These are phyloP conservation scores for Rutilus rutilus DNA, from an alignment of 2,113 vertebrate genomes.

Conservation along the genomic window DNA sequence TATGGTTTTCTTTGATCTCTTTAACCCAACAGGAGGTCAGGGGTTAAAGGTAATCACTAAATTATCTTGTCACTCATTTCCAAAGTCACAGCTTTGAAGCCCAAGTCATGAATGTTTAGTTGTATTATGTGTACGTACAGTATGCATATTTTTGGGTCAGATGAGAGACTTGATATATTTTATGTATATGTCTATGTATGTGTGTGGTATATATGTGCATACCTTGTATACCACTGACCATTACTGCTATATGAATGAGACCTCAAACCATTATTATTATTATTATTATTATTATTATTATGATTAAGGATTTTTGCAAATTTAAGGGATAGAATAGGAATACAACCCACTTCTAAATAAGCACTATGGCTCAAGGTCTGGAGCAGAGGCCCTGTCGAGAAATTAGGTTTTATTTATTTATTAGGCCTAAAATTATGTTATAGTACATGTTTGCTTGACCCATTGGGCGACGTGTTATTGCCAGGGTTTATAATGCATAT, in stretches of 20 bases:
- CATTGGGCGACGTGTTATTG: background rate
- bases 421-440: too few relatives aligned
- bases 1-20: slow-evolving; percentile 47
- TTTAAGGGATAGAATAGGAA: too few relatives aligned
- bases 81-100: slow-evolving; percentile 31
- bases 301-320: too few relatives aligned
- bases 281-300: too few relatives aligned
- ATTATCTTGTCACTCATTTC: slow-evolving; percentile 31
- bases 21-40: slow-evolving; percentile 58
- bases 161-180: background rate
- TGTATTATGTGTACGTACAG: slow-evolving; percentile 8
- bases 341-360: background rate
- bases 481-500: background rate
- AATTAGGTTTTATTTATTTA: background rate
- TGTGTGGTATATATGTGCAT: too few relatives aligned
- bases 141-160: slow-evolving; percentile 35
- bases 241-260: too few relatives aligned
- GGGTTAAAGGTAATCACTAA: slow-evolving; percentile 57
- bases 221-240: too few relatives aligned
- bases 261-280: too few relatives aligned
- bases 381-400: background rate
- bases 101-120: slow-evolving; percentile 7
- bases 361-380: background rate
- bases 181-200: too few relatives aligned
- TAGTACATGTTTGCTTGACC: background rate